These are phyloP conservation scores for Saccostrea cuccullata DNA, from an alignment of 1,140 invertebrate genomes.

Conservation along the genomic window DNA sequence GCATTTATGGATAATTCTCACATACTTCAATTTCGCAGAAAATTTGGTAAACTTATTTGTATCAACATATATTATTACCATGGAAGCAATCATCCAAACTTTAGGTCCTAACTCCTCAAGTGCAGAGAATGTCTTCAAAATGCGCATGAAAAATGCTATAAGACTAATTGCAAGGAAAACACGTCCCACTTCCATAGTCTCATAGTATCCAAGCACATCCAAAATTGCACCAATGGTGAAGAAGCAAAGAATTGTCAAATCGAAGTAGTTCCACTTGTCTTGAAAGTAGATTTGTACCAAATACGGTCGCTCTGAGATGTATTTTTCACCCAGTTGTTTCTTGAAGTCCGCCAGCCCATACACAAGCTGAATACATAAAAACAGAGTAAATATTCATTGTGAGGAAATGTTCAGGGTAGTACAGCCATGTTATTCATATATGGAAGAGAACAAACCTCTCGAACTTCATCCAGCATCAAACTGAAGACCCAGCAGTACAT, in stretches of 20 bases:
- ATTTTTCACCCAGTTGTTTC: slow-evolving; percentile 5
- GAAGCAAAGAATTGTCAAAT: slow-evolving; percentile 8
- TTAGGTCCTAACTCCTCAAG: slow-evolving; percentile 30
- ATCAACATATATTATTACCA: not conserved
- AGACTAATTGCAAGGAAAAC: not conserved
- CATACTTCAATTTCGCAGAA: too few species aligned
- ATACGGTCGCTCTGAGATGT: not conserved
- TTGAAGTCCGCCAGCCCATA: not conserved
- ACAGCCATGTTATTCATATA: not conserved
- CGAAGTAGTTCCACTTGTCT: slow-evolving; percentile 36
- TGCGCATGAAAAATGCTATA: slow-evolving; percentile 34
- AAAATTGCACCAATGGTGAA: slow-evolving; percentile 7
- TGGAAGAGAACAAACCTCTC: slow-evolving; percentile 74
- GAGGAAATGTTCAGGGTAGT: not conserved
- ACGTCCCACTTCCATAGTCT: not conserved
- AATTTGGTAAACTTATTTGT: not conserved
- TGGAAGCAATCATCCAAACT: slow-evolving; percentile 15
- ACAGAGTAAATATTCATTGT: not conserved
- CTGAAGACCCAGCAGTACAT: slow-evolving; percentile 79
- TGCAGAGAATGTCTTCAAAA: slow-evolving; percentile 23
- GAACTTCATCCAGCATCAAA: slow-evolving; percentile 77
- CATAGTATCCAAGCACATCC: not conserved
- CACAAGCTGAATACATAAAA: not conserved
- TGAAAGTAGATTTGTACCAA: slow-evolving; percentile 55
- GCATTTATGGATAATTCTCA: too few species aligned